A percentile compares a stretch with the other conserved stretches of the same genome.
Conservation (phyloP, 2,888 invertebrate genomes). For the Ochropacha duplaris region DNA sequence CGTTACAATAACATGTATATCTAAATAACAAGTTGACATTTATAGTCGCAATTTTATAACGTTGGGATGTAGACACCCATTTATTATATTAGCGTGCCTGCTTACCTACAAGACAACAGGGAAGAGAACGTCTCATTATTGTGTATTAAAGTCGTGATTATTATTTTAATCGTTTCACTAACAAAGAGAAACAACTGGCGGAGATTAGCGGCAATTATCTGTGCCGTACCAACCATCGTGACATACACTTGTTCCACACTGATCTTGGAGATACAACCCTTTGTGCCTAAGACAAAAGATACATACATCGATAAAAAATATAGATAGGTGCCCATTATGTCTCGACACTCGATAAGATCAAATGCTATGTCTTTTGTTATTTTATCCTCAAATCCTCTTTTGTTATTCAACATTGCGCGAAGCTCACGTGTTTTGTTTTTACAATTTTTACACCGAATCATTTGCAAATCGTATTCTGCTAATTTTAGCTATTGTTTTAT, state of each 20-base stretch:
- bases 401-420: constrained; percentile 7
- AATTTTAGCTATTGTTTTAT: constrained; percentile 4
- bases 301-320: constrained; percentile 2
- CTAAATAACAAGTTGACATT: constrained; percentile 31
- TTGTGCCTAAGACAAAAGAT: constrained; percentile 3
- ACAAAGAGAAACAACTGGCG: constrained; percentile 60
- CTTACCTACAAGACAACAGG: constrained; percentile 37
- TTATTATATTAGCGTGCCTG: constrained; percentile 35
- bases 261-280: constrained; percentile 14
- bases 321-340: constrained; percentile 3
- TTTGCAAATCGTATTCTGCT: constrained; percentile 6
- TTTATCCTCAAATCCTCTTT: constrained; percentile 8
- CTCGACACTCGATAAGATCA: constrained; percentile 7
- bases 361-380: constrained; percentile 4
- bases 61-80: constrained; percentile 24
- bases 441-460: constrained; percentile 4
- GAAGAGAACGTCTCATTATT: constrained; percentile 62
- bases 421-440: constrained; percentile 7
- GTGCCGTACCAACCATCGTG: constrained; percentile 36
- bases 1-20: constrained; percentile 28
- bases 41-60: constrained; percentile 28
- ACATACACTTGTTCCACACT: constrained; percentile 33
- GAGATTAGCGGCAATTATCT: constrained; percentile 66
- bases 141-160: constrained; percentile 69
- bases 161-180: constrained; percentile 74